These are phyloP conservation scores for Halcyon badia DNA, from an alignment of 2,797 vertebrate species.

Conservation along the genomic window DNA sequence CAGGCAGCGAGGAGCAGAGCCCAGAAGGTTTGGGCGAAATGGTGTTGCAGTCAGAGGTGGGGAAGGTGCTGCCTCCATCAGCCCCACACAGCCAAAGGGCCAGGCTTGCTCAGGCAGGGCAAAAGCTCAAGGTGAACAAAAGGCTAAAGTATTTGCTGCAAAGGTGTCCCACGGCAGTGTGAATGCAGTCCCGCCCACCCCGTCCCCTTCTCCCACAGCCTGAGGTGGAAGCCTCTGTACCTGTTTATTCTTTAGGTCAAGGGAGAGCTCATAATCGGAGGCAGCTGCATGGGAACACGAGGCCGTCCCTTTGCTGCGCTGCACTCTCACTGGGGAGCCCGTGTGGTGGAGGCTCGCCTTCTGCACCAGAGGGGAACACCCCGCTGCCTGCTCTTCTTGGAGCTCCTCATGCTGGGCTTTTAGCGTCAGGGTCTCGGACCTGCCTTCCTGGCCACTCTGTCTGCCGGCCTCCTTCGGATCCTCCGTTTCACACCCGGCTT, in stretches of 20 bases:
- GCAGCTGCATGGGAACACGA: slow-evolving; percentile 90
- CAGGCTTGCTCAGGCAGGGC: not conserved
- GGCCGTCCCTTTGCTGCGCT: slow-evolving; percentile 88
- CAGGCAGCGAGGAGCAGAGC: not conserved
- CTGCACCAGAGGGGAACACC: slow-evolving; percentile 83
- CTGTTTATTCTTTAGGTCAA: slow-evolving; percentile 99
- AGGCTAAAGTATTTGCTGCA: not conserved
- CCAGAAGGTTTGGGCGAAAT: not conserved
- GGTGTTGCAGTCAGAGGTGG: not conserved
- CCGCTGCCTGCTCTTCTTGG: slow-evolving; percentile 83
- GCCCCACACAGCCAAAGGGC: accelerated
- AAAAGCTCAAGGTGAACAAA: not conserved
- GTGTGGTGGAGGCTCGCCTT: slow-evolving; percentile 92
- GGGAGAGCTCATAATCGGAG: slow-evolving; percentile 97
- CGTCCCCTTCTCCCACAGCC: slow-evolving; percentile 70
- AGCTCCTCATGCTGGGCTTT: slow-evolving; percentile 79
- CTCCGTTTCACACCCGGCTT: slow-evolving; percentile 81
- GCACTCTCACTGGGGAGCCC: slow-evolving; percentile 92
- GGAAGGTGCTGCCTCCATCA: not conserved
- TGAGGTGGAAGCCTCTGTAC: slow-evolving; percentile 84
- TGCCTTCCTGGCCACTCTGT: slow-evolving; percentile 83
- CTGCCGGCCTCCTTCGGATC: slow-evolving; percentile 82
- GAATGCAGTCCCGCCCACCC: slow-evolving; percentile 49
- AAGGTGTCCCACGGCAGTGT: slow-evolving; percentile 6
- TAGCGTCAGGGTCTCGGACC: slow-evolving; percentile 80